A percentile compares a stretch with the other conserved stretches of the same genome.
Evolutionary conservation across 2,888 invertebrate genomes (phyloP).

Genomic region (Amiota minor): DNA sequence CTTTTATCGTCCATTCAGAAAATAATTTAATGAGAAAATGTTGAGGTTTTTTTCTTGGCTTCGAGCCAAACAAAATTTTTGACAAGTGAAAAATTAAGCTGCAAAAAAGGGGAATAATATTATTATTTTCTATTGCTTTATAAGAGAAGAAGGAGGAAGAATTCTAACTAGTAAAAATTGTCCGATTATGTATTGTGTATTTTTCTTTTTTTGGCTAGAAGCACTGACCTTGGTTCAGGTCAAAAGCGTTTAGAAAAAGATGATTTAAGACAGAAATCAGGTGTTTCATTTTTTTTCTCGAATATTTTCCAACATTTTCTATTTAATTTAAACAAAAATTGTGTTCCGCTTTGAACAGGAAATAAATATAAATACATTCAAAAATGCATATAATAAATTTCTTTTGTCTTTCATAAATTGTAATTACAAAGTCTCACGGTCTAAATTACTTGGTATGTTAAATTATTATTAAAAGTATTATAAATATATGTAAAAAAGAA

Average conservation of each 20-base stretch:
- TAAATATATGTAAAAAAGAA: too few species aligned
- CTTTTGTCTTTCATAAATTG: conserved; percentile 1
- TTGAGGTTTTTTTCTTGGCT: conserved; percentile 1
- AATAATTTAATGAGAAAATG: not conserved
- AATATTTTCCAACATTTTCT: not conserved
- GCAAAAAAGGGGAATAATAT: not conserved
- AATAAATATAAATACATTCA: not conserved
- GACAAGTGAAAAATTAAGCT: conserved; percentile 19
- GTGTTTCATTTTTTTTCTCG: conserved; percentile 36
- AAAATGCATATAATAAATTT: not conserved
- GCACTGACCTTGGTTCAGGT: conserved; percentile 18
- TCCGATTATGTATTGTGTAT: not conserved
- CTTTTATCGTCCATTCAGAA: not conserved
- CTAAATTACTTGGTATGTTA: not conserved
- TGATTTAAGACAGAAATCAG: conserved; percentile 23
- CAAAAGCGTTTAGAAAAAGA: conserved; percentile 27
- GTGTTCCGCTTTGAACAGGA: not conserved
- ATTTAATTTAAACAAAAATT: not conserved
- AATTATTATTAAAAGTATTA: too few species aligned
- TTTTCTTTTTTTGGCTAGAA: not conserved
- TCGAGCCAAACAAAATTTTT: conserved; percentile 16
- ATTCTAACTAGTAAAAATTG: not conserved
- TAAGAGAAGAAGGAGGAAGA: too few species aligned
- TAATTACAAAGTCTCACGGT: not conserved
- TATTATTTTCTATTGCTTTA: too few species aligned